Percentiles rank a stretch among this genome's conserved stretches.
Conservation (phyloP, 2,113 vertebrate species). For the Zosterops japonicus region DNA sequence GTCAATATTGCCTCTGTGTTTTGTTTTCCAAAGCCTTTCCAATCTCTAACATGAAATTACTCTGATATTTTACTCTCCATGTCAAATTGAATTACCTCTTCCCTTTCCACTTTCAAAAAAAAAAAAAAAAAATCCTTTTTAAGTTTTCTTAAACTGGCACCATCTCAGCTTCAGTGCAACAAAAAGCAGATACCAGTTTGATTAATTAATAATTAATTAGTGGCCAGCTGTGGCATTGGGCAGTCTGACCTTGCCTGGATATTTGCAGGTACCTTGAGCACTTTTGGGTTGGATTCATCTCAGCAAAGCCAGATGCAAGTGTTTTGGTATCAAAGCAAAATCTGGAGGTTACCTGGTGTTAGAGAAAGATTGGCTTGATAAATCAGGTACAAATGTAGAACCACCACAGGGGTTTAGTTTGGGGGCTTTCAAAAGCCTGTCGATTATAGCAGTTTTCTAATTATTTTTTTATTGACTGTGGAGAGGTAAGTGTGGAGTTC, state of each 20-base stretch:
- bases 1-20: not conserved
- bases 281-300: not conserved
- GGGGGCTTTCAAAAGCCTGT: not conserved
- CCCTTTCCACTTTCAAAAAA: not conserved
- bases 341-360: not conserved
- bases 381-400: not conserved
- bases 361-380: not conserved
- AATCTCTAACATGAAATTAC: not conserved
- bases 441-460: not conserved
- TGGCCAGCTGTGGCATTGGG: not conserved
- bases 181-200: not conserved
- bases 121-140: not conserved
- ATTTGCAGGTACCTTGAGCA: not conserved
- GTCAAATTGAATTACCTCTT: not conserved
- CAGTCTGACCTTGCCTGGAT: not conserved
- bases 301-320: not conserved
- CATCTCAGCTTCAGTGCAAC: accelerated
- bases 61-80: not conserved
- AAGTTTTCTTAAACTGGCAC: not conserved
- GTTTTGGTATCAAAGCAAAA: accelerated
- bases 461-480: accelerated
- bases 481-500: not conserved
- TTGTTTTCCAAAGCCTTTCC: not conserved
- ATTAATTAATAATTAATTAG: not conserved
- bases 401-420: accelerated